These are phyloP conservation scores for Cryptus armator DNA, from an alignment of 2,888 invertebrate species.

Conservation along the genomic window DNA sequence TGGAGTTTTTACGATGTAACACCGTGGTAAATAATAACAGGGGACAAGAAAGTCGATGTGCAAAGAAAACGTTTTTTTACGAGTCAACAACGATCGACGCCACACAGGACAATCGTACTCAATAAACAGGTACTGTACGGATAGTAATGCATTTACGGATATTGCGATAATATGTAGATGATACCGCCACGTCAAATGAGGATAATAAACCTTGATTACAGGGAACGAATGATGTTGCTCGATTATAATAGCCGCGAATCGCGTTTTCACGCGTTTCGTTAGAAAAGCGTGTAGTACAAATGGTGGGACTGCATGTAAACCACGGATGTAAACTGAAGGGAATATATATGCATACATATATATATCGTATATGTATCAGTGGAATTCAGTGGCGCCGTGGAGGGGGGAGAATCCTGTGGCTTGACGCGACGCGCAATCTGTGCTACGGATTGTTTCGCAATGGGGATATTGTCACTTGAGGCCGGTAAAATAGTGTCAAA, in stretches of 20 bases:
- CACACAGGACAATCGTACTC: neutral
- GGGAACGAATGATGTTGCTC: neutral
- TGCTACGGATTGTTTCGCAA: too few relatives aligned
- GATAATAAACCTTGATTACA: neutral
- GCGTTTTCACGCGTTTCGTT: conserved; percentile 17
- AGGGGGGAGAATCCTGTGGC: too few relatives aligned
- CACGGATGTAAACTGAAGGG: too few relatives aligned
- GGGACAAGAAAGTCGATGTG: neutral
- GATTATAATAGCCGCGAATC: conserved; percentile 13
- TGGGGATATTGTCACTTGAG: too few relatives aligned
- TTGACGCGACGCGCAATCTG: too few relatives aligned
- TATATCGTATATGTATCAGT: too few relatives aligned
- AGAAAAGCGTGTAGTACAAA: conserved; percentile 14
- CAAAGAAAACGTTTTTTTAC: neutral
- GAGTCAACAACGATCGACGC: neutral
- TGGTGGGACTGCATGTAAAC: neutral
- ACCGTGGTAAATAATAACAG: neutral
- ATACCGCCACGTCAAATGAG: neutral
- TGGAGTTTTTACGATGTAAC: neutral
- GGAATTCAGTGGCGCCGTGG: too few relatives aligned
- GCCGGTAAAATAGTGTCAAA: too few relatives aligned
- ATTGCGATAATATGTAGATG: neutral
- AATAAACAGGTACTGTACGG: neutral
- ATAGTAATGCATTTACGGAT: neutral
- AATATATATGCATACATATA: too few relatives aligned